Evolutionary conservation across 1,140 invertebrate genomes (phyloP), one percentile per base, ranked within the genome.

Genomic region (Drosophila ogumai): DNA sequence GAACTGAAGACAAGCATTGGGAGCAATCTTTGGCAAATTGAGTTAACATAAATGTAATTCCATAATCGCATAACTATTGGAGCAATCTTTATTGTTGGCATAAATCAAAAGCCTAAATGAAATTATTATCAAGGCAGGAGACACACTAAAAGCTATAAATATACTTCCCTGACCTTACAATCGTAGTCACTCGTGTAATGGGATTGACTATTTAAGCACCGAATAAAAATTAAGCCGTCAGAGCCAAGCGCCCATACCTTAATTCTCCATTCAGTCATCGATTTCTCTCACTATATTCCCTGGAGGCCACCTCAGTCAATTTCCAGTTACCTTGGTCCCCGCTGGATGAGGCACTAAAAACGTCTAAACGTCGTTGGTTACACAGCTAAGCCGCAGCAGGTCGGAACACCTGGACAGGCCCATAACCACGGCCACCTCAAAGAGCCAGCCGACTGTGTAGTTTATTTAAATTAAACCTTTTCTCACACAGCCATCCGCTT

Each of bases 401-500:
- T 77, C 32, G 75, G 38, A 76, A 58, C 55, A 76, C 38, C 73
- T 77, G 75, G 64, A 56, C 47, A 28, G 44, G 55, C 72, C 52
- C 59, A 46, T 75, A 72, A 74, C 72, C 73, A 47, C 47, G 64
- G 46, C 72, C 67, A 77, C 54, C 73, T 76, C 71, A 50, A 63
- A 63, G 75, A 49, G 57, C 49, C 28, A 49, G 57, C 65, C 82
- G 75, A 74, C 64, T 60, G 56, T 66, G 84, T 80, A 88, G 84
- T 88, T 87, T 87, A 87, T 87, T 87, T 88, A 87, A 88, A 87
- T 77, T 82, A 88, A 87, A 87, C 79, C 82, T 88, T 82, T 82
- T 82, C 47, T 54, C 64, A 46, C 34, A 59, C 59, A 47, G 34
- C 32, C 54, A 40, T 47, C 43, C 50, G 66, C 66, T 32, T 57